These are phyloP conservation scores for Heteropelma amictum DNA, from an alignment of 2,888 invertebrate genomes.

Conservation along the genomic window DNA sequence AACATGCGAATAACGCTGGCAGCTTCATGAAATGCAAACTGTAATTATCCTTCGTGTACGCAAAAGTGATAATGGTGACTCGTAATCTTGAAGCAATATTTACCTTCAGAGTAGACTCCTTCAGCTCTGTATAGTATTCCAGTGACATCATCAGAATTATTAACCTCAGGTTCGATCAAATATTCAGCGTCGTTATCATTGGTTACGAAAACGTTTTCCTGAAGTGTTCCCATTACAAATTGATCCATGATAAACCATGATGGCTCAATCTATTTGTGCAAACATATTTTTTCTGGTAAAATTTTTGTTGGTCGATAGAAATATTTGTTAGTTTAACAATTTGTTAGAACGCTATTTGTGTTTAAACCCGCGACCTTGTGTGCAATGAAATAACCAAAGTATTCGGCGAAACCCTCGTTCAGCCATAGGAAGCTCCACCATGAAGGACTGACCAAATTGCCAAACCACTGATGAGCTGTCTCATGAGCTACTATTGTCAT, in stretches of 20 bases:
- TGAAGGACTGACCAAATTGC: constrained; percentile 75
- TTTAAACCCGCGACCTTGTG: constrained; percentile 63
- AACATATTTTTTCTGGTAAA: background rate
- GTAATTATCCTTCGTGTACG: background rate
- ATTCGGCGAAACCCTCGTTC: constrained; percentile 80
- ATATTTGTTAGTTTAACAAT: background rate
- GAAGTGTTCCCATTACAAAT: constrained; percentile 77
- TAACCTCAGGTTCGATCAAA: constrained; percentile 79
- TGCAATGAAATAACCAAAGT: constrained; percentile 78
- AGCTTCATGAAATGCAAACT: constrained; percentile 65
- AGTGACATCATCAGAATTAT: constrained; percentile 78
- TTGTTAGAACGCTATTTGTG: background rate
- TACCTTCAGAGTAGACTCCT: constrained; percentile 83
- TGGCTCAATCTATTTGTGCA: constrained; percentile 40
- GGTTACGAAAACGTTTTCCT: constrained; percentile 74
- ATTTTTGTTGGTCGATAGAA: background rate
- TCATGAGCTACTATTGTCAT: constrained; percentile 79
- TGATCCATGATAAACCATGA: constrained; percentile 79
- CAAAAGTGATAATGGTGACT: background rate
- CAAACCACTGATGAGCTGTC: constrained; percentile 81
- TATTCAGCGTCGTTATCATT: constrained; percentile 78
- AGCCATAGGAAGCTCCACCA: constrained; percentile 78
- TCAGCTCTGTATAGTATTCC: constrained; percentile 81
- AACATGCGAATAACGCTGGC: constrained; percentile 81
- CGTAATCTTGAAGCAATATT: background rate